Conservation (phyloP, 2,888 invertebrate species). For the Conistra vaccinii region DNA sequence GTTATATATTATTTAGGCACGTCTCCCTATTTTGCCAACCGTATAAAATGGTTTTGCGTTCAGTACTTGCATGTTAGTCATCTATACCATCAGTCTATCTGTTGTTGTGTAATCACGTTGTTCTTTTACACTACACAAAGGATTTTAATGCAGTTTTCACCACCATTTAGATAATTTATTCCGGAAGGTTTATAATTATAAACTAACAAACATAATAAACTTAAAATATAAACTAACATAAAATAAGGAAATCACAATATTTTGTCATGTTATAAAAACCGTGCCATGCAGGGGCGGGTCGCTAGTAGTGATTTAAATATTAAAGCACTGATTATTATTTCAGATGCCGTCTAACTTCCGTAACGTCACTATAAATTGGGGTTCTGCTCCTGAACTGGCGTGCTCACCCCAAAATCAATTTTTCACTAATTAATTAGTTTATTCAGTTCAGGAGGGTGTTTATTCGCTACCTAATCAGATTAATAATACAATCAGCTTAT, state of each 20-base stretch:
- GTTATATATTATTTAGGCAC: too few relatives aligned
- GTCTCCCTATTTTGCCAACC: background rate
- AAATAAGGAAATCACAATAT: background rate
- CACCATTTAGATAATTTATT: background rate
- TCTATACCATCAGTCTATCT: background rate
- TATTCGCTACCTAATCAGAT: conserved; percentile 54
- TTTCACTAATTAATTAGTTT: conserved; percentile 60
- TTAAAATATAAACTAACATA: too few relatives aligned
- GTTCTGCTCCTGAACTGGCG: conserved; percentile 1
- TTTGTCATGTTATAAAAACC: background rate
- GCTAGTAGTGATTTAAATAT: background rate
- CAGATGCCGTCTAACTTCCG: conserved; percentile 9
- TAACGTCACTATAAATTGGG: conserved; percentile 31
- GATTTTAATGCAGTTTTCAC: background rate
- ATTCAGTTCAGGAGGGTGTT: conserved; percentile 52
- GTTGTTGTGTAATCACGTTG: background rate
- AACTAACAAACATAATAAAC: too few relatives aligned
- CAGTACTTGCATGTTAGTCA: too few relatives aligned
- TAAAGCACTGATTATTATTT: conserved; percentile 21
- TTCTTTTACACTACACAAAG: background rate
- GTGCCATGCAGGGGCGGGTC: background rate
- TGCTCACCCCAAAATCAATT: conserved; percentile 52
- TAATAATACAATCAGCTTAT: conserved; percentile 51
- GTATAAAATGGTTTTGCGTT: too few relatives aligned
- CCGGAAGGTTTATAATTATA: background rate